Evolutionary conservation across 2,888 invertebrate genomes (phyloP), one percentile per base, ranked within the genome.

Genomic region (Autographa pulchrina): DNA sequence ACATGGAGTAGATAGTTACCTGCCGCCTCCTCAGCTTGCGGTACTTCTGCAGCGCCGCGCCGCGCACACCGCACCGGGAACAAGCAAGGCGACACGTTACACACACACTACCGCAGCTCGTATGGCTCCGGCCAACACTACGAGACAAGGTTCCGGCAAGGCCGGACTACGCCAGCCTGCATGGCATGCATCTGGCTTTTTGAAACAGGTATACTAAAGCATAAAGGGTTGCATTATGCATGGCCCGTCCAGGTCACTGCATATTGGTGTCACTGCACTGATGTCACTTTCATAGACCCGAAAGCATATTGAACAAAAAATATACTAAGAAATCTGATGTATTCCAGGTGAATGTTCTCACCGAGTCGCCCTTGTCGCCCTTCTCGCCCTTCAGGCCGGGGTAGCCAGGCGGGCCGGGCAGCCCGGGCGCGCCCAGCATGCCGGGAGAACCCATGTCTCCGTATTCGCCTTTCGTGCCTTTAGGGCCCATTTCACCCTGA

Each of bases 371-470:
- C 90, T 98, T 98, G 91, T 98, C 98, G 48, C 99, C 98, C 90
- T 98, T 98, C 87, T 98, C 98, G 38, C 99, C 98, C 92, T 98
- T 98, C 81, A 97, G 96, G 48, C 99, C 99, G 3, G 98, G 98
- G 93, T 98, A 98, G 4, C 98, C 98, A 82, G 97, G 97, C 48
- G 97, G 98, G 68, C 97, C 97, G 11, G 97, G 97, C 80, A 98
- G 92, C 31, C 99, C 99, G 18, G 99, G 99, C 43, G 99, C 98
- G 81, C 99, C 99, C 97, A 99, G 98, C 87, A 99, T 96, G 74
- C 99, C 99, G 14, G 99, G 98, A 11, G 98, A 98, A 61, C 99
- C 99, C 92, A 99, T 98, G 90, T 98, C 98, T 13, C 99, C 99
- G 90, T 97, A 98, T 89, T 98, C 98, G 68, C 98, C 98, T 88